A percentile compares a stretch with the other conserved stretches of the same genome.
These are phyloP conservation scores for Tinea semifulvella DNA, from an alignment of 2,888 invertebrate species.

Conservation along the genomic window DNA sequence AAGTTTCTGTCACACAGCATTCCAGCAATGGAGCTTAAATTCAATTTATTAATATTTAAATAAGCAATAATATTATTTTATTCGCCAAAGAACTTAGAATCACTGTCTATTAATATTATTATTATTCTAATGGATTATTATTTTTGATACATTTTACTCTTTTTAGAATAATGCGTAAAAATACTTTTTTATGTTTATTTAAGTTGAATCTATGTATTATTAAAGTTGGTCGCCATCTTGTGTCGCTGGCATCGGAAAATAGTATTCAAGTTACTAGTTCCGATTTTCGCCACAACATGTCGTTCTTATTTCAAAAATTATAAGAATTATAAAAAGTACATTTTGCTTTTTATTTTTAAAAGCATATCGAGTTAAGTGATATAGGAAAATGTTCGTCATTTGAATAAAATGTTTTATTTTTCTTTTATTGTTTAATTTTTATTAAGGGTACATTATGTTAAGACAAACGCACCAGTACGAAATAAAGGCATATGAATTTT, in stretches of 20 bases:
- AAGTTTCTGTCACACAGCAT: constrained; percentile 14
- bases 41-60: constrained; percentile 23
- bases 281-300: constrained; percentile 6
- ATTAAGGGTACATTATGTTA: constrained; percentile 27
- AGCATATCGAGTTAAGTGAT: constrained; percentile 57
- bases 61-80: constrained; percentile 18
- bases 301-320: constrained; percentile 29
- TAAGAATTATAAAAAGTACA: constrained; percentile 22
- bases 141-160: background rate
- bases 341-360: constrained; percentile 39
- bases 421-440: constrained; percentile 42
- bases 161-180: too few relatives aligned
- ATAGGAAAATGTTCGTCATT: constrained; percentile 32
- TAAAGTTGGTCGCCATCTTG: constrained; percentile 6
- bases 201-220: background rate
- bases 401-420: constrained; percentile 44
- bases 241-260: background rate
- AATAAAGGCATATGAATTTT: constrained; percentile 66
- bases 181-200: constrained; percentile 4
- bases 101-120: background rate
- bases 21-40: constrained; percentile 15
- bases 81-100: constrained; percentile 22
- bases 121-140: constrained; percentile 1
- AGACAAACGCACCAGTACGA: constrained; percentile 65
- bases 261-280: constrained; percentile 1